Percentiles rank a stretch among this genome's conserved stretches.
phyloP scores from a whole-genome alignment of 2,888 invertebrate species.

The Noctua pronuba region DNA sequence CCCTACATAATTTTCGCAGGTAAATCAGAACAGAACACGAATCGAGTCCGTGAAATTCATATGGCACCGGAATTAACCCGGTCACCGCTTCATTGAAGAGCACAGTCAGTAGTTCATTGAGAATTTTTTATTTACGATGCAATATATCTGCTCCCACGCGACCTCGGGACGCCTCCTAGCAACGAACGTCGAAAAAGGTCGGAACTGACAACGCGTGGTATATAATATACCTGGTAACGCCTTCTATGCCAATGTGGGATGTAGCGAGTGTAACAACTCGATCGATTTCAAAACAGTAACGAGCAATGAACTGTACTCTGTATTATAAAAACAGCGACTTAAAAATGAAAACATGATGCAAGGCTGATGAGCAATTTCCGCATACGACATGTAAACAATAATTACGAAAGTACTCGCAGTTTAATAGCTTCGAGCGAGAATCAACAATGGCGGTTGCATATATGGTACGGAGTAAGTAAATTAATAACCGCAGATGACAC shows the following conservation, averaged over 20 bases:
- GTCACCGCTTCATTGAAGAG: conserved; percentile 74
- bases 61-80: conserved; percentile 67
- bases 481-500: conserved; percentile 74
- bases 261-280: conserved; percentile 31
- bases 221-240: conserved; percentile 37
- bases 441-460: conserved; percentile 69
- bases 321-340: conserved; percentile 61
- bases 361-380: conserved; percentile 74
- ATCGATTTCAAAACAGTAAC: conserved; percentile 54
- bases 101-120: conserved; percentile 73
- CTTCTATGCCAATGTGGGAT: conserved; percentile 59
- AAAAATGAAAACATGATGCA: conserved; percentile 70
- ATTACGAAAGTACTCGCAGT: conserved; percentile 72
- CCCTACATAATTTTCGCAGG: neutral
- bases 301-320: conserved; percentile 52
- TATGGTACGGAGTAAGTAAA: conserved; percentile 69
- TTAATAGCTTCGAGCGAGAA: conserved; percentile 68
- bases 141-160: conserved; percentile 80
- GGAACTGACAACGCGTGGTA: conserved; percentile 64
- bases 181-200: conserved; percentile 76
- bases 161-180: conserved; percentile 70
- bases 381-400: conserved; percentile 76
- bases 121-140: conserved; percentile 78
- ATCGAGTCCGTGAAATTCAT: conserved; percentile 45
- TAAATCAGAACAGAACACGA: conserved; percentile 13